Percentiles rank a stretch among this genome's conserved stretches.
Evolutionary conservation across 2,113 vertebrate genomes (phyloP).

Genomic region (Rhagologus leucostigma): DNA sequence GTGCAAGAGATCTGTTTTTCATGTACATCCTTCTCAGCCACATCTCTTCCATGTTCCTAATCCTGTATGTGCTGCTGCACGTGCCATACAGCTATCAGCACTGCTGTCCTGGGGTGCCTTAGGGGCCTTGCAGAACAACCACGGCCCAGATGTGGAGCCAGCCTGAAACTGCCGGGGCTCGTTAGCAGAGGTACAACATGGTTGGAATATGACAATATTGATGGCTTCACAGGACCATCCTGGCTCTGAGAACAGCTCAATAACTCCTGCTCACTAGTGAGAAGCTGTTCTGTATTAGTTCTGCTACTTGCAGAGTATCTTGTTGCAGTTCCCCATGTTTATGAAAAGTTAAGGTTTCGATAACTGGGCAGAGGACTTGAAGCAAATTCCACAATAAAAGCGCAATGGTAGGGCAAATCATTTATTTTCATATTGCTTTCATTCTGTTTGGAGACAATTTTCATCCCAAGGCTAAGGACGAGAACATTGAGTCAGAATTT

Average conservation of each 20-base stretch:
- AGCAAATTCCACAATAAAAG: not conserved
- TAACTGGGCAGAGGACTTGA: not conserved
- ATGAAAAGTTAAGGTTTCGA: not conserved
- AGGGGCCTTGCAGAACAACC: not conserved
- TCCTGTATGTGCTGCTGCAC: not conserved
- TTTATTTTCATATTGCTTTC: not conserved
- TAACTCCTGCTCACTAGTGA: not conserved
- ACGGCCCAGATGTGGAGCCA: not conserved
- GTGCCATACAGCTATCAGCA: accelerated
- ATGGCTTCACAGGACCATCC: not conserved
- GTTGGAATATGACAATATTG: not conserved
- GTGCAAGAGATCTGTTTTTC: not conserved
- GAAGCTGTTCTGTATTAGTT: not conserved
- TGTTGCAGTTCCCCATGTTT: not conserved
- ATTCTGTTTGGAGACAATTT: not conserved
- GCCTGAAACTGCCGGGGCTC: not conserved
- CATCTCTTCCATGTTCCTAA: not conserved
- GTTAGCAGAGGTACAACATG: not conserved
- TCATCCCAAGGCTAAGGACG: not conserved
- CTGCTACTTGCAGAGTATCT: not conserved
- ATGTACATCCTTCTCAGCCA: not conserved
- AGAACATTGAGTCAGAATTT: not conserved
- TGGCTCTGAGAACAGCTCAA: not conserved
- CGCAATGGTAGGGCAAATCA: not conserved
- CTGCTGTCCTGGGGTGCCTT: not conserved